Evolutionary conservation across 2,113 vertebrate species (phyloP).

Genomic region (Phasianus colchicus): DNA sequence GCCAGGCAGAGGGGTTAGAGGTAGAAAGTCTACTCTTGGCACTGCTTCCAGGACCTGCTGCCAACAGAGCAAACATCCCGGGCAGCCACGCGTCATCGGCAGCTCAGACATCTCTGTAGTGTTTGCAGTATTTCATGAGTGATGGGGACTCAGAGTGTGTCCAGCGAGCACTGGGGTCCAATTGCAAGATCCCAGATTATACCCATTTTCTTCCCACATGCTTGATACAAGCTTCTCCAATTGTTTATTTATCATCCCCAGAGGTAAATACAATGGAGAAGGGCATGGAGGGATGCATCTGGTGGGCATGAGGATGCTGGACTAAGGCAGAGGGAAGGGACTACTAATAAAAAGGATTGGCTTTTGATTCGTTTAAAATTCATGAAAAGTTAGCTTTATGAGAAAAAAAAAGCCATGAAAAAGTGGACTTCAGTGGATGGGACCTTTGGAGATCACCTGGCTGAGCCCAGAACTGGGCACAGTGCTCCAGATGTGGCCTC

Average conservation of each 20-base stretch:
- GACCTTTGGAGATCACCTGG: too few relatives aligned
- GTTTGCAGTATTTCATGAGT: accelerated
- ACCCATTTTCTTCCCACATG: neutral
- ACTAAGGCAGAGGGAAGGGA: neutral
- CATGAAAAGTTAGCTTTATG: neutral
- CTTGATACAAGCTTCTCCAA: neutral
- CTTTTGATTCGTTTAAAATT: neutral
- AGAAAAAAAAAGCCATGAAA: neutral
- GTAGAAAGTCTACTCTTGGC: constrained; percentile 17
- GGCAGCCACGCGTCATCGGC: neutral
- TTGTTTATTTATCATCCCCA: neutral
- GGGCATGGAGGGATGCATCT: accelerated
- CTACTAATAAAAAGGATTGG: neutral
- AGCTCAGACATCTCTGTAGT: neutral
- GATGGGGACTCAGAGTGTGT: accelerated
- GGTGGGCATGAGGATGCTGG: neutral
- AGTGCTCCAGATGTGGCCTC: too few relatives aligned
- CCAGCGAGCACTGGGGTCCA: neutral
- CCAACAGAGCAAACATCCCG: neutral
- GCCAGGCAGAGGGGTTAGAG: neutral
- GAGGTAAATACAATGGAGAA: neutral
- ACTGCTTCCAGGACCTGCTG: accelerated
- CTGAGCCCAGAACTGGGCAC: too few relatives aligned
- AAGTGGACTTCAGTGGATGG: neutral
- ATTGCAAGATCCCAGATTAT: neutral